Base-by-base conservation (phyloP, 2,888 invertebrate species). In the Ceriagrion tenellum region DNA sequence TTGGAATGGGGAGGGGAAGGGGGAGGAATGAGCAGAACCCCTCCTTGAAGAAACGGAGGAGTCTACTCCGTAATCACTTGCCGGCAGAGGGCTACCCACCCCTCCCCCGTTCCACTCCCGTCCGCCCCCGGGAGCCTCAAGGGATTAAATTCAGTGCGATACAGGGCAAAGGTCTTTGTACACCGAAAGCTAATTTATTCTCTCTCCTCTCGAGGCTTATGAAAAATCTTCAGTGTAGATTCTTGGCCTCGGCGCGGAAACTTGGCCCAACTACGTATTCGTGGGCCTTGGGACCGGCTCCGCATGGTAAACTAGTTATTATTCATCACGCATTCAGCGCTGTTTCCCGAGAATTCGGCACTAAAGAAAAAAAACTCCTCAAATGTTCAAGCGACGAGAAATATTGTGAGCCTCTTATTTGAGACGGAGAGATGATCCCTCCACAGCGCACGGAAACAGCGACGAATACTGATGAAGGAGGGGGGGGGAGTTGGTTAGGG, bases 321-420 rank as follows among this genome's bases (percentile, higher is more conserved):
- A 81, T 81, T 81, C 81, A 81, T 81, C 81, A 81, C 35, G 81
- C 81, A 81, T 81, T 81, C 35, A 81, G 26, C 81, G 81, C 35
- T 35, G 81, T 81, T 30, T 18, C 81, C 81, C 8, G 6, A 26
- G 69, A 26, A 12, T 69, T n/a, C 69, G 18, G 30, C 16, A 35
- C 81, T 35, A 12, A 35, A 81, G 47, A 47, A 35, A 81, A 35
- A 81, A 81, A 35, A 81, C 10, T 81, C 81, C 35, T 81, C 81
- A 30, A 35, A 81, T 35, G 81, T 16, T 81, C 81, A 81, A 81
- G 81, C 81, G 81, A 81, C 35, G 81, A 81, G 81, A 81, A 35
- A 81, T 81, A 81, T 81, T 35, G 35, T 35, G 81, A 81, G 81
- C 18, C 30, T 81, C 81, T 81, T 35, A 81, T 81, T 35, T 30